Percentiles rank a stretch among this genome's conserved stretches.
These are phyloP conservation scores for Hyphantria cunea DNA, from an alignment of 1,140 invertebrate species.

Conservation along the genomic window DNA sequence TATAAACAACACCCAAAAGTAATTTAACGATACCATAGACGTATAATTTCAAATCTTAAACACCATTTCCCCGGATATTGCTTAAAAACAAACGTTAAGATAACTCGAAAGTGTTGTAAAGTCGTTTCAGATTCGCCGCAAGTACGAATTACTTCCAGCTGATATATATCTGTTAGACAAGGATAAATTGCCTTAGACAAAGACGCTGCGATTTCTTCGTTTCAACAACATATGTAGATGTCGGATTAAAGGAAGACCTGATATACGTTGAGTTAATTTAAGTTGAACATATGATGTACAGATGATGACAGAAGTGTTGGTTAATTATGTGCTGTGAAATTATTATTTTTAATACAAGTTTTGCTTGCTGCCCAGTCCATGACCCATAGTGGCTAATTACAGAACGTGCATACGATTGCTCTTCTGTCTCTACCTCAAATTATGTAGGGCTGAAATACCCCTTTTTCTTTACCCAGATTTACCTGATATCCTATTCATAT, in stretches of 20 bases:
- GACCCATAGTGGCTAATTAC: too few species aligned
- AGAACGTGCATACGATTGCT: too few species aligned
- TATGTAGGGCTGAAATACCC: too few species aligned
- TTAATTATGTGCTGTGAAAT: not conserved
- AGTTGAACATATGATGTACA: constrained; percentile 36
- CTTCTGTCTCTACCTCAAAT: too few species aligned
- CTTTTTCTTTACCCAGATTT: too few species aligned
- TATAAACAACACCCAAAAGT: too few species aligned
- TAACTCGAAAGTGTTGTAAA: constrained; percentile 14
- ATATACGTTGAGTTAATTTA: constrained; percentile 43
- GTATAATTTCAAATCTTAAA: not conserved
- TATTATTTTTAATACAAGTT: too few species aligned
- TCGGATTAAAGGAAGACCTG: constrained; percentile 43
- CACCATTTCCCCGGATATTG: not conserved
- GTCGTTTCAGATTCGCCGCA: constrained; percentile 12
- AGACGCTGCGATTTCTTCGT: constrained; percentile 34
- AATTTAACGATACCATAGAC: not conserved
- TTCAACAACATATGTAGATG: constrained; percentile 41
- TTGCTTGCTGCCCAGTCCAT: too few species aligned
- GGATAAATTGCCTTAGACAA: constrained; percentile 29
- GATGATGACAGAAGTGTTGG: constrained; percentile 20
- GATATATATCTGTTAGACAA: constrained; percentile 32
- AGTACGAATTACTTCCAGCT: constrained; percentile 26
- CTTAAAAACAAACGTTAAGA: not conserved
- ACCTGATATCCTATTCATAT: too few species aligned